phyloP scores from a whole-genome alignment of 1,140 invertebrate species.

The Drosophila athabasca region DNA sequence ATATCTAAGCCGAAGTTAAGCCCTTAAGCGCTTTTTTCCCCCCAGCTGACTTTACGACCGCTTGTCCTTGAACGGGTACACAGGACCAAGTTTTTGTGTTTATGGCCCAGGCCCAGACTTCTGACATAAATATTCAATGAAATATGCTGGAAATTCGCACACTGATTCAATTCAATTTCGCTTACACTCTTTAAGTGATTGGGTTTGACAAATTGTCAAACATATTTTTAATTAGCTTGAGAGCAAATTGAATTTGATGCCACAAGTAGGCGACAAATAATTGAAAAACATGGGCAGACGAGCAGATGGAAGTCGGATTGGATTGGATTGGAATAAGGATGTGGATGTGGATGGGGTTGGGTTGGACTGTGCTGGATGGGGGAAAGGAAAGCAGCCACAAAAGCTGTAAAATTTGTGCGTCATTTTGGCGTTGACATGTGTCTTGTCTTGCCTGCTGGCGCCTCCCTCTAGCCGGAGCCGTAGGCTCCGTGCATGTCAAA shows the following conservation, averaged over 20 bases:
- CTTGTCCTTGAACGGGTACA: constrained; percentile 45
- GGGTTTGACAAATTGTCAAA: constrained; percentile 25
- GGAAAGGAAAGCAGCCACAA: constrained; percentile 33
- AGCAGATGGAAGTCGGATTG: constrained; percentile 2
- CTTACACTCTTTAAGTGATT: constrained; percentile 7
- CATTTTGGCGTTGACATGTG: constrained; percentile 72
- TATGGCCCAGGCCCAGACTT: constrained; percentile 5
- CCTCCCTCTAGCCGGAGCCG: neutral
- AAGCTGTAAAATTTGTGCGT: constrained; percentile 58
- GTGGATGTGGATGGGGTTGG: neutral
- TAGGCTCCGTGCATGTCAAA: constrained; percentile 7
- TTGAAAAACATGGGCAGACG: constrained; percentile 35
- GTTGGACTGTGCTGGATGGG: neutral
- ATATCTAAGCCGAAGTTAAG: constrained; percentile 56
- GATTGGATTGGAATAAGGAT: neutral
- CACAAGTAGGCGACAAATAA: constrained; percentile 42
- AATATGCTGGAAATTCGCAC: constrained; percentile 33
- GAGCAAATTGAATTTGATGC: constrained; percentile 67
- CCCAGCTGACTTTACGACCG: constrained; percentile 59
- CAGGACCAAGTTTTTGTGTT: neutral
- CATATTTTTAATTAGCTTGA: constrained; percentile 67
- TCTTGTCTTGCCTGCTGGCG: constrained; percentile 36
- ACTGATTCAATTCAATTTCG: constrained; percentile 43
- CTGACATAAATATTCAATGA: constrained; percentile 49
- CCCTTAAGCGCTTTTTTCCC: constrained; percentile 57